Evolutionary conservation across 2,113 vertebrate species (phyloP).

Genomic region (Thermophis baileyi): DNA sequence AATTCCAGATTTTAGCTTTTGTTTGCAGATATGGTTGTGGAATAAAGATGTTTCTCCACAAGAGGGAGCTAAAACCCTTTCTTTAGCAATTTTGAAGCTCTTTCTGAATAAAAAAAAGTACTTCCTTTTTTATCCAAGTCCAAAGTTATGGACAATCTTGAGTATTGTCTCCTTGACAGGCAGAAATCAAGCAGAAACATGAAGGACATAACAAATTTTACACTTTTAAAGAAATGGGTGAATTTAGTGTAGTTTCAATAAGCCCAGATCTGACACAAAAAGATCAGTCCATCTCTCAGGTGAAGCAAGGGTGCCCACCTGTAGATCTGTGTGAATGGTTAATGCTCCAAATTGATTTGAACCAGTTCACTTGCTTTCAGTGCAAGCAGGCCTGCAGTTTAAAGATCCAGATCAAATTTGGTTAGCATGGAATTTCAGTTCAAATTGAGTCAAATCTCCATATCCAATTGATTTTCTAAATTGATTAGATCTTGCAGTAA

Average conservation of each 20-base stretch:
- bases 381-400: neutral
- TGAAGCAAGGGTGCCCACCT: neutral
- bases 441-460: neutral
- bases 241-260: fast-evolving
- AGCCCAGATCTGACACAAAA: neutral
- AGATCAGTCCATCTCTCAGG: neutral
- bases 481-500: neutral
- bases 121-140: neutral
- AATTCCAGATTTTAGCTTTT: neutral
- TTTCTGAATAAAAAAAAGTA: neutral
- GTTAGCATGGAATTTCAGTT: neutral
- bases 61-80: slow-evolving; percentile 58
- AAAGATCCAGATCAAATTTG: neutral
- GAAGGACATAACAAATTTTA: neutral
- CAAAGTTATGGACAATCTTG: neutral
- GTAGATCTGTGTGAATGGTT: neutral
- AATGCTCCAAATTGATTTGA: neutral
- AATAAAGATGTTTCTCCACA: slow-evolving; percentile 44
- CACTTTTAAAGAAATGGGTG: neutral
- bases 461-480: neutral
- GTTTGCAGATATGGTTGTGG: neutral
- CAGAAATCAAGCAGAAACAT: neutral
- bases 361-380: neutral
- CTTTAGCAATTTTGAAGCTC: neutral
- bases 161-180: neutral